phyloP scores from a whole-genome alignment of 2,797 vertebrate genomes.

The Rhincodon typus region DNA sequence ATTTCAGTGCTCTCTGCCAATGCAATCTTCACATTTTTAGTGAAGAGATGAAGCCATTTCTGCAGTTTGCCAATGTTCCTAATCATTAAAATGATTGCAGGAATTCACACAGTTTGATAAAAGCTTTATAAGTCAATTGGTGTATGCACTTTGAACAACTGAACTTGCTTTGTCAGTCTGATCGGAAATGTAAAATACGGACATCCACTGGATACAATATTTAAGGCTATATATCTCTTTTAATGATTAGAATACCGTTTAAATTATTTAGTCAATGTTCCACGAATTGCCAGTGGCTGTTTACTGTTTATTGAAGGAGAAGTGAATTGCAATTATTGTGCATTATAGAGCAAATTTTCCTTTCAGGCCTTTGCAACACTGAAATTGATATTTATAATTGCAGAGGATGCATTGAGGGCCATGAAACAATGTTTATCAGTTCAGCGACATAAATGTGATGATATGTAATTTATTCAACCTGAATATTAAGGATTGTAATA shows the following conservation, averaged over 20 bases:
- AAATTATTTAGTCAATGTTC: neutral
- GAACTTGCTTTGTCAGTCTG: neutral
- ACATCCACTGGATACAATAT: neutral
- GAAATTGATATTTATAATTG: constrained; percentile 18
- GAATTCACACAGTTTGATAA: neutral
- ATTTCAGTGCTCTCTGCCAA: neutral
- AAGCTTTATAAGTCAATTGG: neutral
- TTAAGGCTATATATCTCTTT: neutral
- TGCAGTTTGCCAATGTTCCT: neutral
- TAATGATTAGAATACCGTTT: constrained; percentile 10
- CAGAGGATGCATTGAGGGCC: neutral
- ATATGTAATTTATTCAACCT: constrained; percentile 5
- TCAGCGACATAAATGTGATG: neutral
- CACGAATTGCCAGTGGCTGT: neutral
- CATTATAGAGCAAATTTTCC: neutral
- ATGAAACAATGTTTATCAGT: neutral
- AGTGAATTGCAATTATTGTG: neutral
- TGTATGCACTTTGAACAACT: neutral
- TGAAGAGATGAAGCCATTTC: neutral
- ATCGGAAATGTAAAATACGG: neutral
- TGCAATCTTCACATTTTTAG: neutral
- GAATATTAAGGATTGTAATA: neutral
- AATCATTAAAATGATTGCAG: neutral
- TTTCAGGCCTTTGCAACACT: neutral
- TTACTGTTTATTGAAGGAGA: neutral